Evolutionary conservation across 2,888 invertebrate species (phyloP).

Genomic region (Cylloceria caligata): DNA sequence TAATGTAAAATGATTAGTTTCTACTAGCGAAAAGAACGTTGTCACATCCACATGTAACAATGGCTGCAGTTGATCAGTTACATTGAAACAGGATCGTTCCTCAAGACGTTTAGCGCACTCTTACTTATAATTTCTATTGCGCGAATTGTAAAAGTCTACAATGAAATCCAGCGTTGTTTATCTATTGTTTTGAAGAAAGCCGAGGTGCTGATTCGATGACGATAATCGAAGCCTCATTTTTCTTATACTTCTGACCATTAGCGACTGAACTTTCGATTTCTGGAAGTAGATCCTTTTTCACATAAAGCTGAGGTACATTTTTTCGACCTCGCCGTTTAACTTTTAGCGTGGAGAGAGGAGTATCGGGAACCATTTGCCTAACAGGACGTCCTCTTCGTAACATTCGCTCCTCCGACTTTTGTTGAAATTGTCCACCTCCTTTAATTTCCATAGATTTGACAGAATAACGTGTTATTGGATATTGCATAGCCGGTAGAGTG

Average conservation of each 20-base stretch:
- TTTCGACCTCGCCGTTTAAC: constrained; percentile 72
- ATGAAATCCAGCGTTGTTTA: not conserved
- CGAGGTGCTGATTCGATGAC: constrained; percentile 73
- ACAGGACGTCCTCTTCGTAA: constrained; percentile 26
- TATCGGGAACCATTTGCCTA: constrained; percentile 68
- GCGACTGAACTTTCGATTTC: constrained; percentile 71
- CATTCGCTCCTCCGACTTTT: constrained; percentile 6
- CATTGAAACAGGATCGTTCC: not conserved
- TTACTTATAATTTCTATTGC: not conserved
- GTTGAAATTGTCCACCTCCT: constrained; percentile 18
- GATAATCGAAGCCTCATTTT: constrained; percentile 72
- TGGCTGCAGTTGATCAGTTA: not conserved
- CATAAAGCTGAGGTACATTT: constrained; percentile 74
- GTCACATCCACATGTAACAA: not conserved
- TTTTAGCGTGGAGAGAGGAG: constrained; percentile 77
- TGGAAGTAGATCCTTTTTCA: constrained; percentile 76
- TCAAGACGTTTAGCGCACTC: not conserved
- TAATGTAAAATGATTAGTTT: not conserved
- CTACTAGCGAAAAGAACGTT: not conserved
- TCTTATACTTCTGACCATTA: constrained; percentile 46
- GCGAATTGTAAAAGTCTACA: not conserved
- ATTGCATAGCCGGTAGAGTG: not conserved
- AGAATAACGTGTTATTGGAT: constrained; percentile 27
- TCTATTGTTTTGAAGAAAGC: constrained; percentile 30
- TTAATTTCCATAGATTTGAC: constrained; percentile 15